Evolutionary conservation across 2,888 invertebrate species (phyloP), one percentile per base, ranked within the genome.

Genomic region (Lomographa bimaculata): DNA sequence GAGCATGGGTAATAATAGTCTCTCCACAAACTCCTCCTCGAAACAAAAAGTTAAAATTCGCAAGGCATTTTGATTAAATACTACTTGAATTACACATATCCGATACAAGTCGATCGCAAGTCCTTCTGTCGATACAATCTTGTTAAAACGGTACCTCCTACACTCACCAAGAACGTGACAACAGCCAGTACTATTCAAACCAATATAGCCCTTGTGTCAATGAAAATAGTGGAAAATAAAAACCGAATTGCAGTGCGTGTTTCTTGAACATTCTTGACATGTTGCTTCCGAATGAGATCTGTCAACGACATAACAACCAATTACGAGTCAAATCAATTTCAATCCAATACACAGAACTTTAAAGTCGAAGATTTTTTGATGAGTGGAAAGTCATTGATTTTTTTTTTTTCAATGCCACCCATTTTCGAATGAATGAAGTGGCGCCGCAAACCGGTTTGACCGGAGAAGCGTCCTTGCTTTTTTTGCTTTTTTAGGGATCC

Each of bases 391-490:
- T 46, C 59, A 62, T 61, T 71, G 54, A 62, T 37, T 50, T 43
- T 67, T 67, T 66, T 64, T 66, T 71, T 52, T n/a, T n/a, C 39
- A 46, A 54, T 60, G 45, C 66, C 67, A 64, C 62, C 64, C 69
- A 69, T 68, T 71, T 67, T 57, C 63, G 65, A 57, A 64, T 75
- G 64, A 77, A 75, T 78, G 77, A 72, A 59, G 58, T 67, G 75
- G 77, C 76, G 77, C 77, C 76, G 61, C 41, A 23, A 53, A 72
- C 75, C 68, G 44, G 75, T 77, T 71, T 62, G 55, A 58, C 59
- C 51, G 52, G 64, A 54, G 39, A 46, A 41, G 54, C 52, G 54
- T 52, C 51, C 51, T 52, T 48, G 46, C 20, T 28, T 49, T 40
- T 49, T 50, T 50, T 37, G n/a, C 5, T 8, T 29, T 37, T 47